Base-by-base conservation (phyloP, 2,888 invertebrate genomes). In the Ophion slaviceki region DNA sequence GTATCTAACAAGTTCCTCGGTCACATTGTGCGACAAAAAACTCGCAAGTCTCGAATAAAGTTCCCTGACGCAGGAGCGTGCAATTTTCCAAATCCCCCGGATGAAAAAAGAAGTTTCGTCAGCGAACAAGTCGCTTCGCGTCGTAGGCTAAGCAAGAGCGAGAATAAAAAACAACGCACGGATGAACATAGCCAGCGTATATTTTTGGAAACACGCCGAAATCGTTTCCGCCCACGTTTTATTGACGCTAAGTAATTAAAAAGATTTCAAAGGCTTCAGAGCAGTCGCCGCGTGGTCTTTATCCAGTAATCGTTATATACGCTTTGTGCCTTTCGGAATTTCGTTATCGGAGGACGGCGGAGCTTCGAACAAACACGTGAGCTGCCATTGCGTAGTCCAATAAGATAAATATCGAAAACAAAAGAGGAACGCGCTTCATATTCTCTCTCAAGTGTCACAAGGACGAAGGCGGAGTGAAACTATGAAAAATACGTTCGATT, bases 351-450 rank as follows among this genome's bases (percentile, higher is more conserved):
- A 28, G 70, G 47, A 17, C 70, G 45, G 24, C 24, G 70, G 17
- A 70, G 24, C 47, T 14, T n/a, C 45, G 70, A 70, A 11, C 47
- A 61, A 61, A 61, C 61, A 57, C n/a, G 57, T n/a, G 45, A 67
- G 24, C 40, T 40, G 40, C 45, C 20, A 67, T 67, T 67, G 20
- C 45, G 67, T 10, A 20, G n/a, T n/a, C 67, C 45, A 24, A 70
- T 24, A 17, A 28, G 71, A 71, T 71, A 14, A 71, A 71, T 8
- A 71, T 28, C 47, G 53, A 53, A 71, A 17, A 71, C 11, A 47
- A 45, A 10, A 53, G 24, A 47, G 14, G 28, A 17, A 57, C 47
- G 14, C 70, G 24, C 32, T 17, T 53, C 28, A 24, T 47, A 70
- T 32, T 53, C 53, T n/a, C 32, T 71, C 53, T 4, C 71, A 8